phyloP scores from a whole-genome alignment of 1,140 invertebrate genomes.

The Lordiphosa stackelbergi region DNA sequence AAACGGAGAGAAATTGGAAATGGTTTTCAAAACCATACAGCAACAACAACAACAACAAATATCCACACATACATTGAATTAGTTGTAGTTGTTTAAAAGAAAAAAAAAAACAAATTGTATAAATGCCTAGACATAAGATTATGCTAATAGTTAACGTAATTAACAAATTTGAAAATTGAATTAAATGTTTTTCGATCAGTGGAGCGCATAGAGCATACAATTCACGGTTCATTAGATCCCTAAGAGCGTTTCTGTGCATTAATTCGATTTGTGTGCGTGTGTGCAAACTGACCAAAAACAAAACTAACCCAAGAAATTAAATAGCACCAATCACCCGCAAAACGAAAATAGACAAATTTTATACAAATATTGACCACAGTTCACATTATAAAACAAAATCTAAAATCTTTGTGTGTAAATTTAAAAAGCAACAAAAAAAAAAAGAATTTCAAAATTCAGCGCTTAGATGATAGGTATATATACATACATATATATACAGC shows the following conservation, averaged over 20 bases:
- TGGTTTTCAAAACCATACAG: conserved; percentile 62
- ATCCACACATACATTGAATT: conserved; percentile 48
- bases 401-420: conserved; percentile 52
- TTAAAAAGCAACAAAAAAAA: conserved; percentile 10
- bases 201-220: conserved; percentile 22
- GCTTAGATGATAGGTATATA: conserved; percentile 51
- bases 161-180: conserved; percentile 55
- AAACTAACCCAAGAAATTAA: neutral
- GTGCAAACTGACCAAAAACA: conserved; percentile 9
- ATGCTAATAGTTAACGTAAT: conserved; percentile 51
- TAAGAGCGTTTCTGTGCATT: conserved; percentile 15
- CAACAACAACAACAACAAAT: conserved; percentile 20
- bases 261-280: conserved; percentile 8
- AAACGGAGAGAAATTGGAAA: conserved; percentile 24
- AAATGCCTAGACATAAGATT: conserved; percentile 37
- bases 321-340: conserved; percentile 24
- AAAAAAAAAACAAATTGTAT: conserved; percentile 29
- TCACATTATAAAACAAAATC: conserved; percentile 23
- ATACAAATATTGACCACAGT: conserved; percentile 39
- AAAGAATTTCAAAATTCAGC: conserved; percentile 26
- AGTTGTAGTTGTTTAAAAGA: conserved; percentile 63
- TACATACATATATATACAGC: conserved; percentile 47
- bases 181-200: conserved; percentile 37
- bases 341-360: conserved; percentile 17
- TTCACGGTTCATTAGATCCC: conserved; percentile 18